Evolutionary conservation across 2,113 vertebrate species (phyloP).

Genomic region (Entelurus aequoreus): DNA sequence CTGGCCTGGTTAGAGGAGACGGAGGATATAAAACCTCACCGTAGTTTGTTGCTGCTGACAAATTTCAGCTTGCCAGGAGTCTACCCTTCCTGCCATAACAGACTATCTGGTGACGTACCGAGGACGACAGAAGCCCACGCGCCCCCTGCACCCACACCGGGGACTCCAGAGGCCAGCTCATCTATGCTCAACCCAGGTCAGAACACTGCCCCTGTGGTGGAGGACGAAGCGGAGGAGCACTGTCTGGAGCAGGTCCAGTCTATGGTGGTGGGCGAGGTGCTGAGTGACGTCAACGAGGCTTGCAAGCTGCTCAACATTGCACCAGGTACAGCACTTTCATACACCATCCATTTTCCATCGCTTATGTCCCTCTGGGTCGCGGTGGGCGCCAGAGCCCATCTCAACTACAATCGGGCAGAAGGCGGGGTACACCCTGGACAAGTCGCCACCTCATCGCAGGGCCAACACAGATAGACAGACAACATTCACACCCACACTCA

Average conservation of each 20-base stretch:
- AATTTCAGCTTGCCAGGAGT: constrained; percentile 72
- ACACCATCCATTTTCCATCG: too few species aligned
- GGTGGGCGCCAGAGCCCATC: too few species aligned
- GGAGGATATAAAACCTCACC: constrained; percentile 56
- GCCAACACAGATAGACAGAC: too few species aligned
- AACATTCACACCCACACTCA: too few species aligned
- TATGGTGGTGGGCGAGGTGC: constrained; percentile 88
- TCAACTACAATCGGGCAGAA: too few species aligned
- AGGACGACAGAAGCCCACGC: constrained; percentile 51
- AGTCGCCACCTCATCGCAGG: too few species aligned
- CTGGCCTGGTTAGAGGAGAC: constrained; percentile 57
- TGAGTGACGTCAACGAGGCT: constrained; percentile 92
- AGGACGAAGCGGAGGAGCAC: constrained; percentile 78
- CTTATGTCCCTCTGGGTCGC: too few species aligned
- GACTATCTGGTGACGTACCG: constrained; percentile 65
- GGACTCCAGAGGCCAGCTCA: constrained; percentile 75
- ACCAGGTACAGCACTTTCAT: constrained; percentile 67
- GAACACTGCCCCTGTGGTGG: constrained; percentile 47
- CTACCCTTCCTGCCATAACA: constrained; percentile 80
- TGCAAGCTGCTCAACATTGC: constrained; percentile 92
- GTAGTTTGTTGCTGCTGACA: constrained; percentile 51
- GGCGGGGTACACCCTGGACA: too few species aligned
- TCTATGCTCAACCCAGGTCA: constrained; percentile 74
- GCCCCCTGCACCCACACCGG: constrained; percentile 21
- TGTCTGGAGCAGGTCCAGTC: constrained; percentile 90